These are phyloP conservation scores for Artemisiospiza belli DNA, from an alignment of 2,113 vertebrate species.

Conservation along the genomic window DNA sequence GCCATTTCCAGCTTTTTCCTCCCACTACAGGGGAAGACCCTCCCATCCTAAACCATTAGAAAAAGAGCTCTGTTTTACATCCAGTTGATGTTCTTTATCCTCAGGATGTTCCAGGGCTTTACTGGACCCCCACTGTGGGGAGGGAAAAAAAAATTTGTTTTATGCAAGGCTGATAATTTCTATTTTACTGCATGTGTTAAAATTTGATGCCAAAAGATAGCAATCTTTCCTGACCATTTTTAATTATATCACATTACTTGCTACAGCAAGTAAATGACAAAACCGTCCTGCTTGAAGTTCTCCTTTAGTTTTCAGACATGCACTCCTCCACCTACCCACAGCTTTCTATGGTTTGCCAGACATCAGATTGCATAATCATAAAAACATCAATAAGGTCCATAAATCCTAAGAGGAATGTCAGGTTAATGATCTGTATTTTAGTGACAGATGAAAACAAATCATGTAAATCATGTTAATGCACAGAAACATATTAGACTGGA, in stretches of 20 bases:
- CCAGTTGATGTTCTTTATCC: not conserved
- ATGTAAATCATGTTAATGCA: not conserved
- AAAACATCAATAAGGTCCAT: not conserved
- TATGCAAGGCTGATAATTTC: constrained; percentile 27
- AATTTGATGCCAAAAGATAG: constrained; percentile 68
- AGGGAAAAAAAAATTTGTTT: not conserved
- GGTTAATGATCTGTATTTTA: not conserved
- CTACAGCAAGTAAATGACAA: not conserved
- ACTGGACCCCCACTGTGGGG: not conserved
- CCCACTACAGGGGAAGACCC: not conserved
- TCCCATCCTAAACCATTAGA: constrained; percentile 4
- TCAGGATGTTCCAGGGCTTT: constrained; percentile 23
- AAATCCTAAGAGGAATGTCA: not conserved
- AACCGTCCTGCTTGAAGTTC: not conserved
- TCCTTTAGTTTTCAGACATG: constrained; percentile 1
- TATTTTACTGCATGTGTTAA: constrained; percentile 61
- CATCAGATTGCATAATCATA: not conserved
- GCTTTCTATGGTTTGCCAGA: constrained; percentile 3
- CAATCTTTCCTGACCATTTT: constrained; percentile 63
- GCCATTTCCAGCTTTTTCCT: constrained; percentile 1
- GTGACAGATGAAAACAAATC: not conserved
- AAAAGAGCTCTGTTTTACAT: constrained; percentile 52
- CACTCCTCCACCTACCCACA: not conserved
- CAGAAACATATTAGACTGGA: not conserved
- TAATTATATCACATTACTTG: constrained; percentile 44